Percentiles rank a stretch among this genome's conserved stretches.
phyloP scores from a whole-genome alignment of 92 coral and sea anemone genomes.

The Actinernus sp. region DNA sequence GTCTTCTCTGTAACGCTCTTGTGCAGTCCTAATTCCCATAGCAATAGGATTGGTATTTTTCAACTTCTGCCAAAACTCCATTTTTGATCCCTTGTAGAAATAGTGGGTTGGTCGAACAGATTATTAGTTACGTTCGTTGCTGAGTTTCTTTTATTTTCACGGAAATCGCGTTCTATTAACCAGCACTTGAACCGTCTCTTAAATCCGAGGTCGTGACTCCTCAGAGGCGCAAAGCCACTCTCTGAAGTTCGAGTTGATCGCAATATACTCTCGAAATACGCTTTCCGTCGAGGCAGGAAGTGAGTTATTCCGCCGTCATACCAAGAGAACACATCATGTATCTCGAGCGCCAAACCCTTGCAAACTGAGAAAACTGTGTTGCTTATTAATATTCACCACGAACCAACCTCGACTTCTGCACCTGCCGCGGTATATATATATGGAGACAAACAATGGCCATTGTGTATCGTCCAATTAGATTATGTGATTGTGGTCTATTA shows the following conservation, averaged over 20 bases:
- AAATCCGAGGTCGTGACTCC: no score
- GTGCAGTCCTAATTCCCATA: slow-evolving; percentile 31
- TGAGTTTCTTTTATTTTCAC: no score
- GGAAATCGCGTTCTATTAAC: no score
- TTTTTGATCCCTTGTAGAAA: no score
- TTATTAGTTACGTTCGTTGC: no score
- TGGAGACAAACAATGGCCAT: not conserved
- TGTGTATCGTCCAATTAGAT: not conserved
- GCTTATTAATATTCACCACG: not conserved
- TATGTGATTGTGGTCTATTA: not conserved
- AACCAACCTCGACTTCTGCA: not conserved
- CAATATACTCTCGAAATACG: no score
- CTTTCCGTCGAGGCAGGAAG: not conserved
- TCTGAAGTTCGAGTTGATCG: no score
- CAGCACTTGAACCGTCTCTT: no score
- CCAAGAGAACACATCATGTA: not conserved
- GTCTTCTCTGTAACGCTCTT: slow-evolving; percentile 41
- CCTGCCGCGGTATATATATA: not conserved
- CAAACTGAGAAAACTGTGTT: not conserved
- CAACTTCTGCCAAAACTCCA: slow-evolving; percentile 77
- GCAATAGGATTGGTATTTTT: slow-evolving; percentile 47
- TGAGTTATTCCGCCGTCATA: not conserved
- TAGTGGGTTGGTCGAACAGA: no score
- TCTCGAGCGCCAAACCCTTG: not conserved
- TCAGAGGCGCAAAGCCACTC: no score